These are phyloP conservation scores for Chromoteleia sp. DNA, from an alignment of 2,888 invertebrate genomes.

Conservation along the genomic window DNA sequence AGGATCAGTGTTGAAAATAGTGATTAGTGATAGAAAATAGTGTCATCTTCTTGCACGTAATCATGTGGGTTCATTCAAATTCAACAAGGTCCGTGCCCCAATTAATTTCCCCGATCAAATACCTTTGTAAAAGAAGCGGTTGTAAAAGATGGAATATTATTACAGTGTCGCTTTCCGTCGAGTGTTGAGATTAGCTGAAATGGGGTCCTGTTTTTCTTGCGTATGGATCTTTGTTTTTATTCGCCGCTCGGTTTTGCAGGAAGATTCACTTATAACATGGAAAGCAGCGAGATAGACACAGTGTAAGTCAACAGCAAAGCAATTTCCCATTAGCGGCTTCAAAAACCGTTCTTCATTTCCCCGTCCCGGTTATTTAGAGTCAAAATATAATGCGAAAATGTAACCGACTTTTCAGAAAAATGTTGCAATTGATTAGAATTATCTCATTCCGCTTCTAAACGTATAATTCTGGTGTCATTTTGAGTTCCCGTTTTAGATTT, in stretches of 20 bases:
- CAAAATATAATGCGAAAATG: conserved; percentile 29
- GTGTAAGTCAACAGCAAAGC: conserved; percentile 59
- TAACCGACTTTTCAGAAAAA: background rate
- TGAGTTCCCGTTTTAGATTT: no score
- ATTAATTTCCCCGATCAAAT: background rate
- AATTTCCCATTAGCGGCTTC: conserved; percentile 64
- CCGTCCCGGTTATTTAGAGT: conserved; percentile 18
- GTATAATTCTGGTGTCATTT: no score
- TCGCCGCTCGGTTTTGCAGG: conserved; percentile 75
- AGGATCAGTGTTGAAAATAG: no score
- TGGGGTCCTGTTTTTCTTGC: conserved; percentile 80
- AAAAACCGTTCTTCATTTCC: conserved; percentile 37
- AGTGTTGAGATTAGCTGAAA: conserved; percentile 78
- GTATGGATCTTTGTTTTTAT: conserved; percentile 81
- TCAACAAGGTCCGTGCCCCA: background rate
- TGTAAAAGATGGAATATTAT: conserved; percentile 73
- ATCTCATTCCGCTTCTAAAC: no score
- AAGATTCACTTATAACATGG: conserved; percentile 75
- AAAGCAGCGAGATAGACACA: conserved; percentile 68
- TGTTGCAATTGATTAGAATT: no score
- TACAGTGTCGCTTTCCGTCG: conserved; percentile 72
- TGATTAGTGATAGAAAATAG: no score
- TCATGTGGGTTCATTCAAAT: background rate
- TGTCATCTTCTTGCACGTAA: background rate
- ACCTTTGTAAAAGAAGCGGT: background rate